These are phyloP conservation scores for Teleogryllus oceanicus DNA, from an alignment of 2,888 invertebrate species.

Conservation along the genomic window DNA sequence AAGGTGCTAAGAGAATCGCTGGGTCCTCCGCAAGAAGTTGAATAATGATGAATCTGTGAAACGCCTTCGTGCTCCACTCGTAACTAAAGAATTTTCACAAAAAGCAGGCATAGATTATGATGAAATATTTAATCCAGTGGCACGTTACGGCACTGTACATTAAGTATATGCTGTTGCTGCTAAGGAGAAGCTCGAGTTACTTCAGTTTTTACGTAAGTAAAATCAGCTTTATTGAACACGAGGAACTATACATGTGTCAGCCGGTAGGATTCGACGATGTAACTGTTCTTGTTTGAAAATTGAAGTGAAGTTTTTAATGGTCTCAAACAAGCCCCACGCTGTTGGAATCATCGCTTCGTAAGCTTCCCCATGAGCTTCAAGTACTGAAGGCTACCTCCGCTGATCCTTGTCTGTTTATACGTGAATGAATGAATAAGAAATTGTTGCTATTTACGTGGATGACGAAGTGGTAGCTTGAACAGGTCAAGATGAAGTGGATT, in stretches of 20 bases:
- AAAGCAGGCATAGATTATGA: constrained; percentile 38
- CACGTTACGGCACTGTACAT: constrained; percentile 39
- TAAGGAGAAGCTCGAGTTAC: constrained; percentile 38
- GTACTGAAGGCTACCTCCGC: background rate
- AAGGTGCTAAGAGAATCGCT: no score
- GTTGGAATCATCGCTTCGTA: background rate
- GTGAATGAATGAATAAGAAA: background rate
- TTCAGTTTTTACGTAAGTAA: constrained; percentile 41
- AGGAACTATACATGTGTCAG: no score
- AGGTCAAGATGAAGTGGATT: background rate
- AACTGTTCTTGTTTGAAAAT: no score
- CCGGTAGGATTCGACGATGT: no score
- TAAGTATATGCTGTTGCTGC: constrained; percentile 40
- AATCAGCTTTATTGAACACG: constrained; percentile 22
- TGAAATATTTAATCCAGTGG: constrained; percentile 42
- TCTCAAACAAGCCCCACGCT: background rate
- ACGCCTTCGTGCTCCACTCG: no score
- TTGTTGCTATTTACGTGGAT: background rate
- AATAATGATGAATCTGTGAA: no score
- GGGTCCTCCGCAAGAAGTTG: no score
- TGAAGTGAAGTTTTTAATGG: no score
- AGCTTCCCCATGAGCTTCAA: no score
- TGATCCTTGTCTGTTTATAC: background rate
- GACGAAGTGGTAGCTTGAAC: background rate
- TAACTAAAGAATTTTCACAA: no score